Evolutionary conservation across 2,113 vertebrate species (phyloP).

Genomic region (Pterocles gutturalis): DNA sequence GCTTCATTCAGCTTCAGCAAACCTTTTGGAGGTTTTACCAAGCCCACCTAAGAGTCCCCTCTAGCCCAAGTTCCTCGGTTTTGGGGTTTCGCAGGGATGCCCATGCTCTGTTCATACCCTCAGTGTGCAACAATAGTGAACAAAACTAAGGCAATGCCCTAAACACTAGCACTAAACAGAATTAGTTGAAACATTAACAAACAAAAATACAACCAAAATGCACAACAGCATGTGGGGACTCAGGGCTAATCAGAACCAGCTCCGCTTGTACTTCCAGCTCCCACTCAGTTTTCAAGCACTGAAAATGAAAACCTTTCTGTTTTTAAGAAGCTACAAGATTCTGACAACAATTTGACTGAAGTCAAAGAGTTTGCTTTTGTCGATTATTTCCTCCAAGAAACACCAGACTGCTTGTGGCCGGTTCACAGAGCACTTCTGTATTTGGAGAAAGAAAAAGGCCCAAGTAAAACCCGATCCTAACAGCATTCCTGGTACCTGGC

Average conservation of each 20-base stretch:
- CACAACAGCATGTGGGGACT: constrained; percentile 12
- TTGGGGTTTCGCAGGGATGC: neutral
- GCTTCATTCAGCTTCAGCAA: neutral
- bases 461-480: neutral
- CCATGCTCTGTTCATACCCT: neutral
- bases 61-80: neutral
- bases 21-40: neutral
- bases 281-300: constrained; percentile 42
- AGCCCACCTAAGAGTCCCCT: neutral
- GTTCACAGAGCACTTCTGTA: neutral
- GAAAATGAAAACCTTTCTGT: neutral
- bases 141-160: neutral
- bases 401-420: neutral
- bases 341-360: neutral
- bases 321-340: neutral
- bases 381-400: neutral
- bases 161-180: neutral
- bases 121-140: accelerated
- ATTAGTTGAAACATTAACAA: neutral
- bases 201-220: constrained; percentile 10
- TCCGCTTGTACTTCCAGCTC: constrained; percentile 22
- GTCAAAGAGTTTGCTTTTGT: neutral
- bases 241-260: constrained; percentile 53
- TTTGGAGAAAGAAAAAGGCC: neutral
- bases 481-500: neutral